phyloP scores from a whole-genome alignment of 2,888 invertebrate species.

The Microctonus aethiopoides region DNA sequence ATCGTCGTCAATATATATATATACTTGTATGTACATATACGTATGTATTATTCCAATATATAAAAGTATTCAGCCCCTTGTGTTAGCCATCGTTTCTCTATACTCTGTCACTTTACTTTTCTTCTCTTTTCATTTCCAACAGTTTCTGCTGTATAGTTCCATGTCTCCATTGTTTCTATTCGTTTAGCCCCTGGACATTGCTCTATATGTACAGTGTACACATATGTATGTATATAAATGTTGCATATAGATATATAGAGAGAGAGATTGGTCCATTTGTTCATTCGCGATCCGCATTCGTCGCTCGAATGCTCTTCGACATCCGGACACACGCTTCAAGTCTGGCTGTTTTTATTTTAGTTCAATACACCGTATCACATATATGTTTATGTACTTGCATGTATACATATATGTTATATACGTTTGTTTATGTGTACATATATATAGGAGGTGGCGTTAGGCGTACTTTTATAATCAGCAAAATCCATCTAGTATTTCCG shows the following conservation, averaged over 20 bases:
- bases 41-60: background rate
- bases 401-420: no score
- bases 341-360: conserved; percentile 42
- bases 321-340: conserved; percentile 38
- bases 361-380: conserved; percentile 39
- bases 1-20: no score
- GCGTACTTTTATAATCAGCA: background rate
- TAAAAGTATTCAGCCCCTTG: background rate
- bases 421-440: conserved; percentile 20
- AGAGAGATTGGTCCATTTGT: conserved; percentile 37
- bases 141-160: conserved; percentile 40
- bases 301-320: conserved; percentile 41
- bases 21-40: background rate
- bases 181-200: conserved; percentile 39
- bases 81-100: background rate
- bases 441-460: conserved; percentile 22
- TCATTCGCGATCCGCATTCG: conserved; percentile 44
- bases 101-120: conserved; percentile 16
- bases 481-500: conserved; percentile 13
- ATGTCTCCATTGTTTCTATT: conserved; percentile 40
- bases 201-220: background rate
- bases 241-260: background rate
- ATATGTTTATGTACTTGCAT: conserved; percentile 19
- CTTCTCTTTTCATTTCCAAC: conserved; percentile 31
- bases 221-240: background rate